Evolutionary conservation across 2,113 vertebrate genomes (phyloP).

Genomic region (Tylochromis polylepis): DNA sequence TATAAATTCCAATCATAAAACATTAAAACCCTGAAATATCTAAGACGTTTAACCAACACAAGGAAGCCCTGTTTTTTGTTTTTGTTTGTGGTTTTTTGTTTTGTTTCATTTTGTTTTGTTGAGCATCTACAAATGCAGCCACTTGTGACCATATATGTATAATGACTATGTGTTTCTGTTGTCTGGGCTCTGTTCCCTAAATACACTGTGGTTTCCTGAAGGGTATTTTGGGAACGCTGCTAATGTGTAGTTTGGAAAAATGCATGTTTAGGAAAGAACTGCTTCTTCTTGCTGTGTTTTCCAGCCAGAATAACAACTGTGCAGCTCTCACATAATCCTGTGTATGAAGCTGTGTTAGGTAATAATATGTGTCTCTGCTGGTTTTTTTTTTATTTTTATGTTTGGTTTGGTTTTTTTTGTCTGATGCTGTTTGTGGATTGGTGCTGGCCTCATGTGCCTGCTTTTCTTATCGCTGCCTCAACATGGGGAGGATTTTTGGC

Average conservation of each 20-base stretch:
- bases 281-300: conserved; percentile 5
- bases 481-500: background rate
- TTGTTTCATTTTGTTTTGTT: background rate
- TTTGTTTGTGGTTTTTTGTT: too few relatives aligned
- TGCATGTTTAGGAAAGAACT: background rate
- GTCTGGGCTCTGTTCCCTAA: conserved; percentile 21
- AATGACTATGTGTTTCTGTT: background rate
- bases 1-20: background rate
- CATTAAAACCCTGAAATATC: background rate
- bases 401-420: background rate
- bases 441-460: background rate
- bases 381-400: background rate
- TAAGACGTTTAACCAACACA: background rate
- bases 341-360: background rate
- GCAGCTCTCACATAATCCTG: background rate
- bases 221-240: conserved; percentile 43
- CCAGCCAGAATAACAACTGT: background rate
- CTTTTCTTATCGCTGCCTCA: background rate
- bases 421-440: conserved; percentile 1
- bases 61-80: background rate
- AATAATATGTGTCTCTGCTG: background rate
- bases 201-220: too few relatives aligned
- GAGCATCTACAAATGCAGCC: background rate
- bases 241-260: background rate
- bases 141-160: background rate